phyloP scores from a whole-genome alignment of 2,797 vertebrate species.

The Gymnocypris eckloni region DNA sequence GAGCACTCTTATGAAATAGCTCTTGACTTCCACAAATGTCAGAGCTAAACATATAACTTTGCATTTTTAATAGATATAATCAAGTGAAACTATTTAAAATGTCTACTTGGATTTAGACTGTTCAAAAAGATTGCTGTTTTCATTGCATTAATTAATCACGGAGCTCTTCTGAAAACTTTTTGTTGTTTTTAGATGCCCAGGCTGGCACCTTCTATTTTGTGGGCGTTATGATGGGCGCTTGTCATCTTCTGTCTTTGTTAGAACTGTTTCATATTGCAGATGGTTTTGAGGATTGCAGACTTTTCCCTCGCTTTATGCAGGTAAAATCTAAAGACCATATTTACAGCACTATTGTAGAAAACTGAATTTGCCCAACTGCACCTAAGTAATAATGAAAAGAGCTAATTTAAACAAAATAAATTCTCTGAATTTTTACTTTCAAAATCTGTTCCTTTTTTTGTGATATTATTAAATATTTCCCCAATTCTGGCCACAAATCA shows the following conservation, averaged over 20 bases:
- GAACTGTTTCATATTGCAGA: constrained; percentile 89
- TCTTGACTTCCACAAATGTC: neutral
- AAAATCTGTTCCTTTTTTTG: neutral
- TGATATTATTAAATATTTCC: neutral
- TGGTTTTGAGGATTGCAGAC: constrained; percentile 82
- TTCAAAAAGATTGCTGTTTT: neutral
- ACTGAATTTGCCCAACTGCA: neutral
- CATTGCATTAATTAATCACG: neutral
- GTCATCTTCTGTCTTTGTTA: constrained; percentile 87
- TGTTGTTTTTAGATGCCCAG: constrained; percentile 80
- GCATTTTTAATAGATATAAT: neutral
- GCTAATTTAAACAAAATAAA: neutral
- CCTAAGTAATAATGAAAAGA: neutral
- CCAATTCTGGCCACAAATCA: neutral
- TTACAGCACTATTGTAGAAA: neutral
- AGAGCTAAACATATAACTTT: neutral
- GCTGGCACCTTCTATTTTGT: constrained; percentile 92
- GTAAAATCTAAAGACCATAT: constrained; percentile 66
- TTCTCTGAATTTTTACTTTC: neutral
- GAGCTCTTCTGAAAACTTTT: neutral
- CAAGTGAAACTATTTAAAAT: neutral
- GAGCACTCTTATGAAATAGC: neutral
- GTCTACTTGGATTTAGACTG: neutral
- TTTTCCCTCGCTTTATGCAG: constrained; percentile 87
- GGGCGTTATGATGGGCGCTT: constrained; percentile 89